phyloP scores from a whole-genome alignment of 53 echinoderm and acorn worm species.

The Patiria pectinifera region DNA sequence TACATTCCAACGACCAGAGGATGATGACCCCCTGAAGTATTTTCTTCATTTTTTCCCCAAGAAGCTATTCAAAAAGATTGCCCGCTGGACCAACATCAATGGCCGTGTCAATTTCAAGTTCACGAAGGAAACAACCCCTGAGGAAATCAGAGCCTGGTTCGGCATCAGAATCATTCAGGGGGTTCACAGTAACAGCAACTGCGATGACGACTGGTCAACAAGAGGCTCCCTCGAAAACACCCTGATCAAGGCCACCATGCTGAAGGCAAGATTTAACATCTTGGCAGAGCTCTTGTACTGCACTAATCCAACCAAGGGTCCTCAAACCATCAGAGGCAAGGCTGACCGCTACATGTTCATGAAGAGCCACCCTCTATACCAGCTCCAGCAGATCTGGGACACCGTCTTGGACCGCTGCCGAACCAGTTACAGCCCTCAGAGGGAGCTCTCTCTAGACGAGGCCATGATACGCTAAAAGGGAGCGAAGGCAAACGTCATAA shows the following conservation, averaged over 20 bases:
- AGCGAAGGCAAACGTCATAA: background rate
- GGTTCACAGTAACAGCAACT: slow-evolving; percentile 12
- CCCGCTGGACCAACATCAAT: background rate
- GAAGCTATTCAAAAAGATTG: slow-evolving; percentile 10
- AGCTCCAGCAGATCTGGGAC: slow-evolving; percentile 42
- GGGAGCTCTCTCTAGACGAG: slow-evolving; percentile 35
- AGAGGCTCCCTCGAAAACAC: too few relatives aligned
- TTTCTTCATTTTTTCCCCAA: background rate
- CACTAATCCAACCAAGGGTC: slow-evolving; percentile 28
- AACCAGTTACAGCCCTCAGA: background rate
- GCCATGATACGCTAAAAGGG: slow-evolving; percentile 18
- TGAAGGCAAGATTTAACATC: background rate
- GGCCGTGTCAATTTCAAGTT: background rate
- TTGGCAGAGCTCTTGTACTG: background rate
- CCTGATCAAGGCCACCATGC: slow-evolving; percentile 39
- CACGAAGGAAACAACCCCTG: slow-evolving; percentile 13
- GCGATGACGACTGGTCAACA: too few relatives aligned
- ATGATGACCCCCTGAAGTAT: too few relatives aligned
- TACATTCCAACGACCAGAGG: too few relatives aligned
- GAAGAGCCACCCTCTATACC: slow-evolving; percentile 36
- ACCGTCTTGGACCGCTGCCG: slow-evolving; percentile 5
- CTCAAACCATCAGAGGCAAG: too few relatives aligned
- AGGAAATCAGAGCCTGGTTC: slow-evolving; percentile 35
- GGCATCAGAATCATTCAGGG: slow-evolving; percentile 33
- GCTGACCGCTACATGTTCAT: slow-evolving; percentile 6